Conservation (phyloP, 1,140 invertebrate genomes). For the Eriocheir sinensis region DNA sequence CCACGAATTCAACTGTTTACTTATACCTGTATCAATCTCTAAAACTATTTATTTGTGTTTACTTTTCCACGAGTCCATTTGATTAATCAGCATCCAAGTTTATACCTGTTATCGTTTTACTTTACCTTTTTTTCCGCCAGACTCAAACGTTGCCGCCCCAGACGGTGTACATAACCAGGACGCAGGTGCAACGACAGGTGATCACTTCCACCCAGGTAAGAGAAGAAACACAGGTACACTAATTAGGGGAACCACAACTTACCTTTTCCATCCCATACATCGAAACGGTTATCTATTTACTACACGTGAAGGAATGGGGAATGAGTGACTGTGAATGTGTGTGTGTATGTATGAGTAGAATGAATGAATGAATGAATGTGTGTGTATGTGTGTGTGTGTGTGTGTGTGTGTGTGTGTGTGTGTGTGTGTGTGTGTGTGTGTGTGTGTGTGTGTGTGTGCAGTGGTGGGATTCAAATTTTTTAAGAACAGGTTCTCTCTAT, state of each 20-base stretch:
- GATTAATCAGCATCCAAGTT: background rate
- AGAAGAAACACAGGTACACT: conserved; percentile 17
- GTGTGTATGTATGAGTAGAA: no score
- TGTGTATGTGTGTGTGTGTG: no score
- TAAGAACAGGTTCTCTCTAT: no score
- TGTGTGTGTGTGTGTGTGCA: no score
- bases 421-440: background rate
- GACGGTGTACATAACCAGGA: conserved; percentile 18
- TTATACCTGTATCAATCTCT: no score
- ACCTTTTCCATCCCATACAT: background rate
- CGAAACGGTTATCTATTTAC: no score
- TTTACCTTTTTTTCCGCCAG: background rate
- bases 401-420: no score
- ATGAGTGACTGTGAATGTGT: no score
- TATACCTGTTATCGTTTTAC: background rate
- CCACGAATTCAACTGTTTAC: background rate
- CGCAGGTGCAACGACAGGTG: conserved; percentile 6
- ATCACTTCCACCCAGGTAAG: conserved; percentile 10
- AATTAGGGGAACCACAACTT: no score
- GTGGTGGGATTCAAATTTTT: no score
- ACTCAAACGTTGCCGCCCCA: background rate
- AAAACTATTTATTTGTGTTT: conserved; percentile 33
- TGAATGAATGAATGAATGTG: background rate
- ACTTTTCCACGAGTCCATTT: conserved; percentile 23
- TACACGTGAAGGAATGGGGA: no score